These are phyloP conservation scores for Luperina nickerlii DNA, from an alignment of 2,888 invertebrate genomes.

Conservation along the genomic window DNA sequence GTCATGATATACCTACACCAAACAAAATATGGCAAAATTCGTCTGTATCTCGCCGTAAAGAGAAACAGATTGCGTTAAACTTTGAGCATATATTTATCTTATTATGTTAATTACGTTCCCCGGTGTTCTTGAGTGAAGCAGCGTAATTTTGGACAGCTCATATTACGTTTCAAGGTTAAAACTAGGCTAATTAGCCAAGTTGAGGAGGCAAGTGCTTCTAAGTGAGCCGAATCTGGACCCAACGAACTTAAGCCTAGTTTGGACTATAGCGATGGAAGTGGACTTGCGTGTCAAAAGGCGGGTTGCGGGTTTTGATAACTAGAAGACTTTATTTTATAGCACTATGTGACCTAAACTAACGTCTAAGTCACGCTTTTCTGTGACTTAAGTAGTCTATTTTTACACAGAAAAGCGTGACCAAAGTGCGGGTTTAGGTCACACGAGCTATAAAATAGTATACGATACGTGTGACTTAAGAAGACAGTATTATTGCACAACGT, in stretches of 20 bases:
- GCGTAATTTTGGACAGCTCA: slow-evolving; percentile 38
- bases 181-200: slow-evolving; percentile 47
- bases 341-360: neutral
- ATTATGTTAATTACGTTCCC: slow-evolving; percentile 49
- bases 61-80: slow-evolving; percentile 56
- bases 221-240: slow-evolving; percentile 32
- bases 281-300: neutral
- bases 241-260: slow-evolving; percentile 34
- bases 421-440: too few relatives aligned
- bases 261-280: slow-evolving; percentile 6
- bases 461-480: too few relatives aligned
- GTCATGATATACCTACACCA: neutral
- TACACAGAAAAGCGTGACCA: too few relatives aligned
- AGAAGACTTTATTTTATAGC: neutral
- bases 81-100: slow-evolving; percentile 58
- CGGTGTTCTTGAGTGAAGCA: slow-evolving; percentile 25
- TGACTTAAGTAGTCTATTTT: too few relatives aligned
- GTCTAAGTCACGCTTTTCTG: too few relatives aligned
- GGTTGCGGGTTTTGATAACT: neutral
- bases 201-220: slow-evolving; percentile 37
- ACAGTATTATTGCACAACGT: too few relatives aligned
- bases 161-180: slow-evolving; percentile 49
- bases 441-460: too few relatives aligned
- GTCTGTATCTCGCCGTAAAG: slow-evolving; percentile 8
- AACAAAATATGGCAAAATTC: slow-evolving; percentile 35